phyloP scores from a whole-genome alignment of 2,888 invertebrate genomes.

The Drosophila mettleri region DNA sequence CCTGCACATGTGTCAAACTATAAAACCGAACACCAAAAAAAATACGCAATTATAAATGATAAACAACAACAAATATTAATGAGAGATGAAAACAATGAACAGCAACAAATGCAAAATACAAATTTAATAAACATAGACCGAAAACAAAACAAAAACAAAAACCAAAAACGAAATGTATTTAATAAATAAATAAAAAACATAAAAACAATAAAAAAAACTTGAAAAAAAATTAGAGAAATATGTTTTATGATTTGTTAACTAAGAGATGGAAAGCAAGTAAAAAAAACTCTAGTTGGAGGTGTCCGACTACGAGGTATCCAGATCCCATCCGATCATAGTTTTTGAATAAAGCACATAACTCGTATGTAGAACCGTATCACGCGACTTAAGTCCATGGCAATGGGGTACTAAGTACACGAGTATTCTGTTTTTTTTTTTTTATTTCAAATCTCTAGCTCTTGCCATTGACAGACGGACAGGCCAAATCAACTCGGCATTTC shows the following conservation, averaged over 20 bases:
- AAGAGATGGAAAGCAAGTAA: background rate
- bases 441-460: too few species aligned
- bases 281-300: too few species aligned
- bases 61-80: slow-evolving; percentile 26
- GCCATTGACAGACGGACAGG: too few species aligned
- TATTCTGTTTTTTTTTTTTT: too few species aligned
- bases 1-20: slow-evolving; percentile 42
- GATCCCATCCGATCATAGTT: too few species aligned
- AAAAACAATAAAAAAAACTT: slow-evolving; percentile 41
- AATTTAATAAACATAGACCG: slow-evolving; percentile 49
- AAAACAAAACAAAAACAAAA: slow-evolving; percentile 34
- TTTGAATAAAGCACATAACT: too few species aligned
- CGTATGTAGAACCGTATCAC: too few species aligned
- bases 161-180: slow-evolving; percentile 73
- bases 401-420: too few species aligned
- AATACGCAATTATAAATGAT: slow-evolving; percentile 41
- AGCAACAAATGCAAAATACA: slow-evolving; percentile 57
- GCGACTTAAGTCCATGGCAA: too few species aligned
- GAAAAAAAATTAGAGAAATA: slow-evolving; percentile 21
- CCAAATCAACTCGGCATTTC: too few species aligned
- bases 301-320: too few species aligned
- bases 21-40: slow-evolving; percentile 27
- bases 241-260: background rate
- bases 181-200: slow-evolving; percentile 67
- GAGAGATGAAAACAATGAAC: slow-evolving; percentile 64